Conservation (phyloP, 2,888 invertebrate genomes). For the Acronicta alni region DNA sequence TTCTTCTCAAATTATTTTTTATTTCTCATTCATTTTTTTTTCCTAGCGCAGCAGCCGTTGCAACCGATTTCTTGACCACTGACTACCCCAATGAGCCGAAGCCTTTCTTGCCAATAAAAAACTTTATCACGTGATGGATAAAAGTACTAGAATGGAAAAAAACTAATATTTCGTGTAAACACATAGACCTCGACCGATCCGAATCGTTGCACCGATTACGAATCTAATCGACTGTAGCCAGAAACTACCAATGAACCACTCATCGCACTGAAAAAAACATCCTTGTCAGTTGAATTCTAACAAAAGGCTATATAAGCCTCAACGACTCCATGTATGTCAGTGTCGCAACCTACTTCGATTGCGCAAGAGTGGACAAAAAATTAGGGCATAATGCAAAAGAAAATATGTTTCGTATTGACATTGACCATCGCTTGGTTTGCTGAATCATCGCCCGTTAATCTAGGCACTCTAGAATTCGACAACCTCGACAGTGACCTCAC, state of each 20-base stretch:
- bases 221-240: constrained; percentile 71
- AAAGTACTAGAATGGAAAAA: not conserved
- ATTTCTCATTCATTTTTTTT: too few relatives aligned
- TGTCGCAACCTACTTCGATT: constrained; percentile 86
- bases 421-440: constrained; percentile 70
- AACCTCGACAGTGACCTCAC: constrained; percentile 74
- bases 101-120: not conserved
- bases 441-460: constrained; percentile 71
- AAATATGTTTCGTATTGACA: constrained; percentile 70
- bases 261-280: constrained; percentile 75
- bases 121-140: not conserved
- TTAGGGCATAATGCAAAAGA: constrained; percentile 71
- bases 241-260: constrained; percentile 59
- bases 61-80: too few relatives aligned
- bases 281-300: constrained; percentile 76
- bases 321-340: constrained; percentile 84
- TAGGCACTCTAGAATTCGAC: constrained; percentile 72
- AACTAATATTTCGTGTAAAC: constrained; percentile 23
- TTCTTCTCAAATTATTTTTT: too few relatives aligned
- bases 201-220: constrained; percentile 74
- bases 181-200: constrained; percentile 76
- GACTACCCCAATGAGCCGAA: too few relatives aligned
- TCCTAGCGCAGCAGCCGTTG: too few relatives aligned
- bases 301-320: constrained; percentile 81
- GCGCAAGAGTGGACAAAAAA: constrained; percentile 74